Evolutionary conservation across 2,113 vertebrate species (phyloP).

Genomic region (Phaetusa simplex): DNA sequence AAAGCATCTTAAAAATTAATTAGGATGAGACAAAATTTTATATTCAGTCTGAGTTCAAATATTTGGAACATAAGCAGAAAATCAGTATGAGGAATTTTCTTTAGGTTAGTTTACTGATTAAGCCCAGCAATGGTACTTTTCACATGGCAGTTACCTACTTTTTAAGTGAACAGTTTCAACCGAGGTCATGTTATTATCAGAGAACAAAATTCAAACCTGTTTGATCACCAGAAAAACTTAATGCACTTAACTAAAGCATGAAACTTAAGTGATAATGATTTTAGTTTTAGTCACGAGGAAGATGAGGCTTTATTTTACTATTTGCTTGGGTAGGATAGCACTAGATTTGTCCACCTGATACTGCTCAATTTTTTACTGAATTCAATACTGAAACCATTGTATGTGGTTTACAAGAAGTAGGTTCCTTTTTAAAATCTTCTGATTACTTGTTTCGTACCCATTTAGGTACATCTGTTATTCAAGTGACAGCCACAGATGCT

Average conservation of each 20-base stretch:
- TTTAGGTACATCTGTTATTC: constrained; percentile 91
- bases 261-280: neutral
- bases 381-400: neutral
- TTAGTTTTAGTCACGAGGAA: neutral
- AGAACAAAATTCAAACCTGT: neutral
- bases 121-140: neutral
- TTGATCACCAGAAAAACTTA: neutral
- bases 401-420: neutral
- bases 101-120: neutral
- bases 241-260: neutral
- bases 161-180: neutral
- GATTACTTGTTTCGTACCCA: neutral
- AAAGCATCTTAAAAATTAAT: neutral
- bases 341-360: neutral
- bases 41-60: neutral
- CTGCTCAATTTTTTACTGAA: neutral
- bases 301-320: neutral
- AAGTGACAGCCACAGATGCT: constrained; percentile 91
- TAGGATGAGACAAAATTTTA: neutral
- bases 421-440: neutral
- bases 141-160: neutral
- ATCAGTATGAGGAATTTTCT: neutral
- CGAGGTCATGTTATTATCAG: neutral
- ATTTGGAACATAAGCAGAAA: neutral
- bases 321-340: neutral